phyloP scores from a whole-genome alignment of 2,888 invertebrate species.

The Phrixothrix hirtus region DNA sequence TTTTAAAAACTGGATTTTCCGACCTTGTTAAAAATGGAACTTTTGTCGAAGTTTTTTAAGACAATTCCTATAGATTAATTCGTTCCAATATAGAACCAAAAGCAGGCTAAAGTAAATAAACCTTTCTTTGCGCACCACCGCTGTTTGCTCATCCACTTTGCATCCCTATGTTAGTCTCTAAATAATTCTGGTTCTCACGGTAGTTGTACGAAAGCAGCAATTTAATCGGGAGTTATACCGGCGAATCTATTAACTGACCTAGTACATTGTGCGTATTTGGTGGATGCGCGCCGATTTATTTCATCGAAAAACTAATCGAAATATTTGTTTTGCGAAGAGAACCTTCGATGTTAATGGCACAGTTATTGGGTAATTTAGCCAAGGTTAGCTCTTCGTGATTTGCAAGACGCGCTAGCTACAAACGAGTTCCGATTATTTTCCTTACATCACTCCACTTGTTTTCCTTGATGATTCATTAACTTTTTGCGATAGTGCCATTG shows the following conservation, averaged over 20 bases:
- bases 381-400: slow-evolving; percentile 39
- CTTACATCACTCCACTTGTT: slow-evolving; percentile 46
- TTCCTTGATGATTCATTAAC: slow-evolving; percentile 50
- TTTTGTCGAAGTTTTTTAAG: too few species aligned
- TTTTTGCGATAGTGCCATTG: slow-evolving; percentile 44
- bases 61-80: slow-evolving; percentile 29
- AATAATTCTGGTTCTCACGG: slow-evolving; percentile 36
- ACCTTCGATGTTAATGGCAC: slow-evolving; percentile 41
- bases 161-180: slow-evolving; percentile 50
- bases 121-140: slow-evolving; percentile 43
- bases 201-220: too few species aligned
- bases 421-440: slow-evolving; percentile 31
- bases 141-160: slow-evolving; percentile 55
- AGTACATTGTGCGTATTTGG: too few species aligned
- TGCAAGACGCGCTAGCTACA: slow-evolving; percentile 13
- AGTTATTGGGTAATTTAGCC: slow-evolving; percentile 44
- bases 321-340: slow-evolving; percentile 13
- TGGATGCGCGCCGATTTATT: slow-evolving; percentile 15
- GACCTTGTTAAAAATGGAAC: too few species aligned
- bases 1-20: too few species aligned
- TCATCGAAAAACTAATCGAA: too few species aligned
- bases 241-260: too few species aligned
- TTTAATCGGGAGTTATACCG: too few species aligned
- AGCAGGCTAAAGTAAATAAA: slow-evolving; percentile 37
- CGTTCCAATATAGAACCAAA: slow-evolving; percentile 11